These are phyloP conservation scores for Nothura maculosa DNA, from an alignment of 2,797 vertebrate genomes.

Conservation along the genomic window DNA sequence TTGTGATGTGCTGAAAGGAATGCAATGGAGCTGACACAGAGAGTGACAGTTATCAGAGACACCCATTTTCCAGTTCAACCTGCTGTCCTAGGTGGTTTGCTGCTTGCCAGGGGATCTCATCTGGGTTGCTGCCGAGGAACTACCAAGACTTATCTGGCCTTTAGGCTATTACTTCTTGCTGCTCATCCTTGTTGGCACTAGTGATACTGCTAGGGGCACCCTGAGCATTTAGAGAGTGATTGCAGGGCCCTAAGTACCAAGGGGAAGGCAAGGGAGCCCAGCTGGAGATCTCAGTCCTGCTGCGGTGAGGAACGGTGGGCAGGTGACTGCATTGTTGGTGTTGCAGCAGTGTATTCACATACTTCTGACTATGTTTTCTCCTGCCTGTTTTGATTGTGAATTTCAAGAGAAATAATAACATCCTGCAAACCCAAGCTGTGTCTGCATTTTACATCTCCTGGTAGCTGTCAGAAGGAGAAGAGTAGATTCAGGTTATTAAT, in stretches of 20 bases:
- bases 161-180: not conserved
- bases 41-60: not conserved
- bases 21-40: not conserved
- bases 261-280: not conserved
- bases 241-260: not conserved
- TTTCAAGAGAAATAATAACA: not conserved
- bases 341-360: not conserved
- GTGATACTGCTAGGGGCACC: not conserved
- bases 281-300: not conserved
- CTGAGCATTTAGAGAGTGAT: not conserved
- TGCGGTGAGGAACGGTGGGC: not conserved
- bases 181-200: not conserved
- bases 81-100: not conserved
- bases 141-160: not conserved
- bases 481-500: constrained; percentile 56
- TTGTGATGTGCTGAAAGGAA: not conserved
- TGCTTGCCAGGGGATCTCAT: not conserved
- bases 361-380: not conserved
- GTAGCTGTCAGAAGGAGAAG: constrained; percentile 19
- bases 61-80: not conserved
- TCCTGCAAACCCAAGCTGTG: not conserved
- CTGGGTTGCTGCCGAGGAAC: not conserved
- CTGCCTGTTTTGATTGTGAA: constrained; percentile 2
- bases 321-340: not conserved
- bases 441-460: constrained; percentile 22